A percentile compares a stretch with the other conserved stretches of the same genome.
Conservation (phyloP, 2,888 invertebrate species). For the Lasioglossum marginatum region DNA sequence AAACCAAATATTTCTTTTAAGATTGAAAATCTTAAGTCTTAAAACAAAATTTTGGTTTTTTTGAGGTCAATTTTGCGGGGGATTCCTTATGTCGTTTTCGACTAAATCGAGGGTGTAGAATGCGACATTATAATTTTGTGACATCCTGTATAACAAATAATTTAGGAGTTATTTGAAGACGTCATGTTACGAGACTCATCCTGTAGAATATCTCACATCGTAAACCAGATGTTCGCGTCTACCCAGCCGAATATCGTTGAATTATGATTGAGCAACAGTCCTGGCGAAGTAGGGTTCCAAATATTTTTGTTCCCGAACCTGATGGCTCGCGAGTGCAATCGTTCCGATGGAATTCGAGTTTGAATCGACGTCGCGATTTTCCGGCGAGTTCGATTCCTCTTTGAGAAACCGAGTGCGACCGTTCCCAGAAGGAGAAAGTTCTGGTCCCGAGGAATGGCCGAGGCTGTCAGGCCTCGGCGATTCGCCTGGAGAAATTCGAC, state of each 20-base stretch:
- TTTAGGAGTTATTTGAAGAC: no score
- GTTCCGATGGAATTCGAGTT: background rate
- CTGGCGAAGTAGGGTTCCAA: background rate
- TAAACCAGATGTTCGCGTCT: background rate
- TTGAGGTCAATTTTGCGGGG: no score
- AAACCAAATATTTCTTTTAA: no score
- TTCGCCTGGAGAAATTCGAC: conserved; percentile 40
- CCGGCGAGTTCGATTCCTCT: background rate
- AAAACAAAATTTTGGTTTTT: no score
- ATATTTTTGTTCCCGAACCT: background rate
- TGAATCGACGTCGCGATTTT: background rate
- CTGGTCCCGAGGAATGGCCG: background rate
- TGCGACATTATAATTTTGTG: no score
- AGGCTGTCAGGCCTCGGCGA: conserved; percentile 18
- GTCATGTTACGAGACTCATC: no score
- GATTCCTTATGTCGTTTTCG: no score
- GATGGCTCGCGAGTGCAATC: background rate
- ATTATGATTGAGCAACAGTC: background rate
- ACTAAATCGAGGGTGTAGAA: no score
- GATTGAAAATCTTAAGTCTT: no score
- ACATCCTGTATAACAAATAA: no score
- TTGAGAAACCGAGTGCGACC: background rate
- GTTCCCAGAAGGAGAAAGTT: background rate
- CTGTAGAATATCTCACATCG: background rate
- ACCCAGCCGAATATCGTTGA: background rate